Base-by-base conservation (phyloP, 2,888 invertebrate genomes). In the Hyles lineata region DNA sequence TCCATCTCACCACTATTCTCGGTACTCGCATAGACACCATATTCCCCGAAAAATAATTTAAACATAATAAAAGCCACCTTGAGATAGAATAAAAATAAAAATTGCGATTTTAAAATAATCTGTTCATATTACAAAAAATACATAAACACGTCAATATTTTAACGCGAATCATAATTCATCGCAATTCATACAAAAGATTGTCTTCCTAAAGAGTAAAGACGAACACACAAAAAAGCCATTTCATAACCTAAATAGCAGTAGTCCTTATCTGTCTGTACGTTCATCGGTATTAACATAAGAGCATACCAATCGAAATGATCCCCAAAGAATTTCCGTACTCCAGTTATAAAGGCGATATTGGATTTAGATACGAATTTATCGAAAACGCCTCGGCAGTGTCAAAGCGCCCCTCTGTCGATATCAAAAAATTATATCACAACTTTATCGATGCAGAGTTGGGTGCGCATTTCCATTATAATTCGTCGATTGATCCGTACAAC, bases 391-490 rank as follows among this genome's bases (percentile, higher is more conserved):
- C 86, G 85, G 83, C 83, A 83, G 83, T 87, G 90, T 90, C 89
- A 90, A 88, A 89, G 88, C 87, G 84, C 80, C 87, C 87, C 83
- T 85, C 80, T 80, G 72, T 74, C 83, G 87, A 87, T 90, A 90
- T 90, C 90, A 88, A 90, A 90, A 90, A 90, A 91, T 89, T 92
- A 92, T 92, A 92, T 92, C 91, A 83, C 85, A 88, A 89, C 88
- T 90, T 89, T 90, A 92, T 90, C 90, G 89, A 83, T 87, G 86
- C 86, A 82, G 58, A 73, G 67, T 50, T 55, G 70, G 25, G 11
- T 62, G 70, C 21, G 17, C 43, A 58, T 67, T 58, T 70, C 21
- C 73, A 73, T 55, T 73, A 9, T 19, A 19, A 4, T 5, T 70
- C 70, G 72, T n/a, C 17, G 25, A 60, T 3, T 21, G 29, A 29